Conservation (phyloP, 2,888 invertebrate genomes). For the Cryptophagus acutangulus region DNA sequence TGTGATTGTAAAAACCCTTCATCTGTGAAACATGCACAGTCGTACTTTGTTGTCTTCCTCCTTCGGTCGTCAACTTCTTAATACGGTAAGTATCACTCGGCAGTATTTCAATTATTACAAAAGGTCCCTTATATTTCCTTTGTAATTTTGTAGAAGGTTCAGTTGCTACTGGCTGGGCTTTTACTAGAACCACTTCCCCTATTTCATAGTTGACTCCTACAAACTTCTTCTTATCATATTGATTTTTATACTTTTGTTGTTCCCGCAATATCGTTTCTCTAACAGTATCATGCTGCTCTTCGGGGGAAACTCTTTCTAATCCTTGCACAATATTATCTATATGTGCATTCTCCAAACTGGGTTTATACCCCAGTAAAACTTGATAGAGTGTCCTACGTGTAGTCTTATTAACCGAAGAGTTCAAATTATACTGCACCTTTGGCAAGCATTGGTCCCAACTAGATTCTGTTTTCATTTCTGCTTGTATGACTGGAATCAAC, state of each 20-base stretch:
- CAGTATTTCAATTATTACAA: neutral
- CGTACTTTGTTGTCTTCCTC: too few relatives aligned
- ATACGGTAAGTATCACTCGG: neutral
- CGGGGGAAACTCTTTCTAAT: neutral
- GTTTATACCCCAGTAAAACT: slow-evolving; percentile 7
- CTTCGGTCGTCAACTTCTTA: too few relatives aligned
- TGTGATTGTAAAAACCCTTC: too few relatives aligned
- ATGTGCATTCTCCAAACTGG: neutral
- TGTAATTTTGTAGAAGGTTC: neutral
- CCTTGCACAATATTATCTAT: neutral
- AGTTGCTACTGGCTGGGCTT: neutral
- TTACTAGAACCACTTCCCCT: neutral
- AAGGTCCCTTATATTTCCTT: neutral
- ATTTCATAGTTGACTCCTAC: neutral
- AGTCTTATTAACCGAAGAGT: slow-evolving; percentile 20
- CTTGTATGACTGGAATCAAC: slow-evolving; percentile 12
- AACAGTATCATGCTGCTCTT: neutral
- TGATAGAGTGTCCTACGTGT: too few relatives aligned
- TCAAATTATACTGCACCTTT: slow-evolving; percentile 21
- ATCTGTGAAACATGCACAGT: too few relatives aligned
- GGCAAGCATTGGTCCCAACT: slow-evolving; percentile 15
- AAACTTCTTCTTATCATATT: neutral
- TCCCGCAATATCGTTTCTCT: neutral
- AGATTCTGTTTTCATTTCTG: slow-evolving; percentile 7
- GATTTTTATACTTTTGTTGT: neutral